Conservation (phyloP, 2,888 invertebrate genomes). For the Dichetophora obliterata region DNA sequence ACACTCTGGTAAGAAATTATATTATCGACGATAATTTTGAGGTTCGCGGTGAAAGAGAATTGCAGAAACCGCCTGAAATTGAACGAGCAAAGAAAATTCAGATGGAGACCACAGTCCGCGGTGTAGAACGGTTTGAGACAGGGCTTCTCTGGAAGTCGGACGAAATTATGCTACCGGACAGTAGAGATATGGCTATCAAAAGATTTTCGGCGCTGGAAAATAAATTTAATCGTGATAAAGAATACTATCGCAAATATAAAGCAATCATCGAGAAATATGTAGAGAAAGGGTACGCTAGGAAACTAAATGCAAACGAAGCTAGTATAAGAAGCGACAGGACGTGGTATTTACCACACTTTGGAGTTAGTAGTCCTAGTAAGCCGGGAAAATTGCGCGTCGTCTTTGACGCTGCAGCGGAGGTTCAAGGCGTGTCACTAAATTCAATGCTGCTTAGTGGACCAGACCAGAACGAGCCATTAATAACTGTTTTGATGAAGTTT, state of each 20-base stretch:
- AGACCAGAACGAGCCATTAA: conserved; percentile 52
- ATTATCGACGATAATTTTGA: not conserved
- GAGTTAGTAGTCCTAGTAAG: conserved; percentile 50
- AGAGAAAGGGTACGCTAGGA: too few relatives aligned
- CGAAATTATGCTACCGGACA: too few relatives aligned
- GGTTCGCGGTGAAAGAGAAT: too few relatives aligned
- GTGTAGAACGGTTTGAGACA: too few relatives aligned
- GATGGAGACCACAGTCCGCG: not conserved
- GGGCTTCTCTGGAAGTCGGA: too few relatives aligned
- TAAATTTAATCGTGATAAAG: too few relatives aligned
- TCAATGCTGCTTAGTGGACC: conserved; percentile 53
- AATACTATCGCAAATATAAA: too few relatives aligned
- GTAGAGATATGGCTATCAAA: too few relatives aligned
- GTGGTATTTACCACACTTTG: conserved; percentile 55
- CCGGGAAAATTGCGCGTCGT: conserved; percentile 55
- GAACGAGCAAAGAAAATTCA: not conserved
- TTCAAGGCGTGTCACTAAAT: conserved; percentile 51
- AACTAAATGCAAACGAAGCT: too few relatives aligned
- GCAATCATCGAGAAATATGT: too few relatives aligned
- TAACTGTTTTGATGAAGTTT: conserved; percentile 55
- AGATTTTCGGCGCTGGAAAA: too few relatives aligned
- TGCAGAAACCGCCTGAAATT: not conserved
- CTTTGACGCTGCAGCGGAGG: conserved; percentile 56
- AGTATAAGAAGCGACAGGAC: not conserved
- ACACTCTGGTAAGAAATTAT: not conserved